Evolutionary conservation across 2,797 vertebrate species (phyloP).

Genomic region (Silurus lanzhouensis): DNA sequence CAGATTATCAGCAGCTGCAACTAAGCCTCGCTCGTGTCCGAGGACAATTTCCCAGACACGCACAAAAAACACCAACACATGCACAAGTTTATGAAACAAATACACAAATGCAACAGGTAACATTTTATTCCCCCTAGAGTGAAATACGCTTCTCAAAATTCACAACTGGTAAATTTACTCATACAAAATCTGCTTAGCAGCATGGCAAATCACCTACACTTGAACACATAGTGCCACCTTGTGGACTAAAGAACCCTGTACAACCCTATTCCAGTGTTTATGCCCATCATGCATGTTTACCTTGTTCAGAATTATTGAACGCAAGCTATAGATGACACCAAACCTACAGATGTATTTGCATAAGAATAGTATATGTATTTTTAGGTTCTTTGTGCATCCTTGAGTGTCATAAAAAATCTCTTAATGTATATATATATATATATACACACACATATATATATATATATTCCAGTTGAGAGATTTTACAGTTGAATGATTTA

Average conservation of each 20-base stretch:
- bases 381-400: background rate
- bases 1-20: conserved; percentile 54
- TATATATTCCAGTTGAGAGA: background rate
- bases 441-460: background rate
- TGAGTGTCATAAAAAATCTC: background rate
- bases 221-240: conserved; percentile 58
- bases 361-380: background rate
- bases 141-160: conserved; percentile 18
- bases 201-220: background rate
- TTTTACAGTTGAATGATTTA: background rate
- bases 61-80: background rate
- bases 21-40: background rate
- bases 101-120: background rate
- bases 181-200: background rate
- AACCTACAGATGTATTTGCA: background rate
- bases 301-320: background rate
- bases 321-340: background rate
- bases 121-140: conserved; percentile 23
- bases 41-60: background rate
- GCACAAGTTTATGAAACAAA: background rate
- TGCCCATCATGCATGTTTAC: too few species aligned
- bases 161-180: conserved; percentile 1
- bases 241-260: conserved; percentile 39
- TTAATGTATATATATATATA: background rate
- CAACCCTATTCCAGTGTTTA: background rate